Base-by-base conservation (phyloP, 2,113 vertebrate genomes). In the Ctenodactylus gundi region DNA sequence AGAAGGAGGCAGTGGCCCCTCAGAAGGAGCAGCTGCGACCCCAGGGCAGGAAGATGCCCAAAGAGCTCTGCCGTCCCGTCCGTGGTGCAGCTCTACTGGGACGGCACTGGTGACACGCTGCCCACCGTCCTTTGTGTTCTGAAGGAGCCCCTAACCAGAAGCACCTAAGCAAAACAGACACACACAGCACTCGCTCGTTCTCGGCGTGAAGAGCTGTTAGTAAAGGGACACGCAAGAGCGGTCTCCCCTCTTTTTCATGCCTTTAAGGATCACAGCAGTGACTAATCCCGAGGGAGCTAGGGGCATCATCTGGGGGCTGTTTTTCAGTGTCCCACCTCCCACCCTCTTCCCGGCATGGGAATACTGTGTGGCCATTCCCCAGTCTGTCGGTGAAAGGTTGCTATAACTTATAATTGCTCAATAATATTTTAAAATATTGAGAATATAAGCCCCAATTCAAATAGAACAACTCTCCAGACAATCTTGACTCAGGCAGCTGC, bases 381-480 rank as follows among this genome's bases (percentile, higher is more conserved):
- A 76, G n/a, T 20, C 58, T 88, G 76, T n/a, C 36, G 65, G 49
- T 39, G 58, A n/a, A 0, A 62, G 27, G 7, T 49, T 57, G n/a
- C 44, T 87, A 0, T 31, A n/a, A 65, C 67, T 27, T 72, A 31
- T 49, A 68, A 39, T 67, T 70, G 64, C 31, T 46, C 2, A 51
- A 29, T 72, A 62, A 29, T 83, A 53, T 58, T 93, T 84, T 64
- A 96, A 95, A n/a, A 25, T 53, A 41, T 46, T 88, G 49, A 51
- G 44, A 14, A 67, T 64, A 65, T 58, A 83, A 41, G 17, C 10
- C 41, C 39, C 39, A 60, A 46, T 62, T 31, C 44, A 31, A 60
- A 17, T 36, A 77, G 55, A 92, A n/a, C 17, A 67, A 62, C 60
- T 36, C 34, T n/a, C 29, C 39, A 75, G 58, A 83, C n/a, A 62